Percentiles rank a stretch among this genome's conserved stretches.
These are phyloP conservation scores for Xiphophorus hellerii DNA, from an alignment of 2,113 vertebrate species.

Conservation along the genomic window DNA sequence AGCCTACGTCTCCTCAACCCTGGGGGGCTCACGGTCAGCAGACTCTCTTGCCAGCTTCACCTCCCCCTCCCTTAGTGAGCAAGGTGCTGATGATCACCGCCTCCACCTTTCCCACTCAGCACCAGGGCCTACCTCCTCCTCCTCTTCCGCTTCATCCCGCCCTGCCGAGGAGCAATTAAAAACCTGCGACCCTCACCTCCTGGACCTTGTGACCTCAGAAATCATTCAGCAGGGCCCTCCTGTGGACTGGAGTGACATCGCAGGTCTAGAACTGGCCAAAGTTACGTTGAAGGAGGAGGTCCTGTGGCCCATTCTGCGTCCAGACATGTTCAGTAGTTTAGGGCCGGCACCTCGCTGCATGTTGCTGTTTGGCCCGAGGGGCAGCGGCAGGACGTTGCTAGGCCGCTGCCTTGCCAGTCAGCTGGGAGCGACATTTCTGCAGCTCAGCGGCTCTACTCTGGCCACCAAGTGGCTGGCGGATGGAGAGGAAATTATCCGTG, in stretches of 20 bases:
- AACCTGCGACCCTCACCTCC: slow-evolving; percentile 92
- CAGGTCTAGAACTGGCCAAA: slow-evolving; percentile 92
- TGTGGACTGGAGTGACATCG: slow-evolving; percentile 94
- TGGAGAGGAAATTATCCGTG: slow-evolving; percentile 92
- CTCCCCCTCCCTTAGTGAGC: slow-evolving; percentile 90
- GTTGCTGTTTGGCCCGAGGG: slow-evolving; percentile 93
- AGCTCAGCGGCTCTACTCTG: slow-evolving; percentile 89
- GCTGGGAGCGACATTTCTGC: slow-evolving; percentile 92
- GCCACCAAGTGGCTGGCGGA: slow-evolving; percentile 94
- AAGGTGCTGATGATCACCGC: slow-evolving; percentile 85
- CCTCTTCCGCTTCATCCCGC: slow-evolving; percentile 88
- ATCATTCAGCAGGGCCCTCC: slow-evolving; percentile 92
- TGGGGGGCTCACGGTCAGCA: slow-evolving; percentile 86
- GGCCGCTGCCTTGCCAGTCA: slow-evolving; percentile 94
- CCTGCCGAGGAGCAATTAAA: slow-evolving; percentile 94
- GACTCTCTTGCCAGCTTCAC: slow-evolving; percentile 90
- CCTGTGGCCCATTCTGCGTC: slow-evolving; percentile 94
- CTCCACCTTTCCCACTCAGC: slow-evolving; percentile 90
- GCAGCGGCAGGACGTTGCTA: slow-evolving; percentile 93
- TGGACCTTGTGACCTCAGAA: slow-evolving; percentile 95
- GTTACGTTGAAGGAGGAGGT: slow-evolving; percentile 94
- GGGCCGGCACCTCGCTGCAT: slow-evolving; percentile 82
- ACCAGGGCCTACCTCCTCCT: slow-evolving; percentile 83
- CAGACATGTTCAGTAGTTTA: slow-evolving; percentile 92
- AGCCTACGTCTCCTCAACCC: slow-evolving; percentile 87